phyloP scores from a whole-genome alignment of 2,888 invertebrate species.

The Rosalia funebris region DNA sequence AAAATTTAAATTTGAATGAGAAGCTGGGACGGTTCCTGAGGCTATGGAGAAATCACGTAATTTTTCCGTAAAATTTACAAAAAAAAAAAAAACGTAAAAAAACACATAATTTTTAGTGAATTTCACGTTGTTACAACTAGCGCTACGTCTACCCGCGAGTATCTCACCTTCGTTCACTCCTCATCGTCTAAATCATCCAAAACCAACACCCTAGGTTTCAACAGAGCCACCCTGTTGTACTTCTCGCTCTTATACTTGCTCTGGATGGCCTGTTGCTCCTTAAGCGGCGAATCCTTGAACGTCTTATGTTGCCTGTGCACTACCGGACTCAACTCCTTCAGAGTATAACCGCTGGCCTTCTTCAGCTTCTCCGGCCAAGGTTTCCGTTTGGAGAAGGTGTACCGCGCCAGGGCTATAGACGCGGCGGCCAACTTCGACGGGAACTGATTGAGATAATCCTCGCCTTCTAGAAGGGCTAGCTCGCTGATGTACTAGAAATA shows the following conservation, averaged over 20 bases:
- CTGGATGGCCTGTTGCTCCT: constrained; percentile 67
- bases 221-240: constrained; percentile 52
- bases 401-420: constrained; percentile 55
- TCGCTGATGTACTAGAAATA: constrained; percentile 58
- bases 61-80: no score
- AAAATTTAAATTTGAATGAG: no score
- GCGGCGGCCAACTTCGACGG: constrained; percentile 61
- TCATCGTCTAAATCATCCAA: constrained; percentile 37
- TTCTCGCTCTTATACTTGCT: constrained; percentile 66
- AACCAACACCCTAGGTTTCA: constrained; percentile 48
- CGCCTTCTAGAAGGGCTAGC: constrained; percentile 58
- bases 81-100: no score
- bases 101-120: no score
- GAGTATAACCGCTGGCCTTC: constrained; percentile 64
- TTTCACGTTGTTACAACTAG: no score
- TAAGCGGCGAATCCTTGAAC: constrained; percentile 64
- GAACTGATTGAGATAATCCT: constrained; percentile 53
- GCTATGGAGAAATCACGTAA: no score
- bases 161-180: no score
- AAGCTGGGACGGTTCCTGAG: no score
- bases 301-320: constrained; percentile 65
- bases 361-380: constrained; percentile 63
- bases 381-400: constrained; percentile 50
- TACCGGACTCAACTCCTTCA: constrained; percentile 66
- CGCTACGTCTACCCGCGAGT: no score